These are phyloP conservation scores for Alectoris magna DNA, from an alignment of 2,797 vertebrate genomes.

Conservation along the genomic window DNA sequence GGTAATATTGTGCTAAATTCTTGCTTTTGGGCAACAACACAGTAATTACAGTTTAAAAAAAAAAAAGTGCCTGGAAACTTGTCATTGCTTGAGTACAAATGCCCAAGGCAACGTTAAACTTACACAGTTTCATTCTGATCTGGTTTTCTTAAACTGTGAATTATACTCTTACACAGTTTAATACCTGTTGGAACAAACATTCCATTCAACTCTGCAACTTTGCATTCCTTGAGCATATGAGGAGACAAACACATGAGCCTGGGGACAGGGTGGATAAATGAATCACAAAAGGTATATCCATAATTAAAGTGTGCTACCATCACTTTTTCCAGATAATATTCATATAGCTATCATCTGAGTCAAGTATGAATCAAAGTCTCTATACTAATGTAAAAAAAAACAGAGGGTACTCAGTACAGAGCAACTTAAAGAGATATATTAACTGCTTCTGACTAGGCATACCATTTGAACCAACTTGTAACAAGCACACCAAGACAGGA, in stretches of 20 bases:
- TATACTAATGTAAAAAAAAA: not conserved
- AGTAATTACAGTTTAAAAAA: not conserved
- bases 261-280: conserved; percentile 49
- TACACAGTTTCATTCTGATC: conserved; percentile 21
- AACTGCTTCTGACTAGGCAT: not conserved
- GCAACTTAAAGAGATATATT: not conserved
- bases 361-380: conserved; percentile 22
- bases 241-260: conserved; percentile 42
- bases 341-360: not conserved
- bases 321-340: conserved; percentile 66
- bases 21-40: conserved; percentile 31
- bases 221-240: conserved; percentile 12
- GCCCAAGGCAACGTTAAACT: conserved; percentile 36
- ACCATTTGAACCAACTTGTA: not conserved
- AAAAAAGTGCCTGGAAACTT: conserved; percentile 36
- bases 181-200: conserved; percentile 29
- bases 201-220: conserved; percentile 43
- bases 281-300: conserved; percentile 47
- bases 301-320: conserved; percentile 52
- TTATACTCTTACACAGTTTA: conserved; percentile 51
- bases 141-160: conserved; percentile 20
- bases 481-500: not conserved
- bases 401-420: not conserved
- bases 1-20: not conserved
- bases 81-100: conserved; percentile 37